Evolutionary conservation across 2,113 vertebrate genomes (phyloP).

Genomic region (Sisor rabdophorus): DNA sequence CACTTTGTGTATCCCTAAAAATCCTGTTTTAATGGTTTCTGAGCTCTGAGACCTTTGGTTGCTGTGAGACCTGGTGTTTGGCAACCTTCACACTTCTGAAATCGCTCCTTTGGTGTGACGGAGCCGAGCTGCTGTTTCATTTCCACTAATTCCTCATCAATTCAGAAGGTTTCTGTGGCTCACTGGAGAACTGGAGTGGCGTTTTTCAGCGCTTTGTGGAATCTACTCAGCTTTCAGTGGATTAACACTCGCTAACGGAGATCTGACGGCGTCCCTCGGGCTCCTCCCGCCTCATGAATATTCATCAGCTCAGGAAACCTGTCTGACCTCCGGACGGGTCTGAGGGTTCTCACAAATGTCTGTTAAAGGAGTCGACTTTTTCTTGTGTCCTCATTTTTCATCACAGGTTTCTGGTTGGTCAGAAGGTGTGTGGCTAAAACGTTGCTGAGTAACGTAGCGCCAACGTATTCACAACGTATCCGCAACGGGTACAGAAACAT

Average conservation of each 20-base stretch:
- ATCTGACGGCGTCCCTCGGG: background rate
- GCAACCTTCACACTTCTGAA: slow-evolving; percentile 19
- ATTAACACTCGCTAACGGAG: slow-evolving; percentile 23
- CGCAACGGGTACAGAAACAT: too few species aligned
- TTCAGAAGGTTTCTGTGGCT: slow-evolving; percentile 17
- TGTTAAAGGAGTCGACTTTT: background rate
- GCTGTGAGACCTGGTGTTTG: slow-evolving; percentile 12
- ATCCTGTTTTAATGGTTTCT: background rate
- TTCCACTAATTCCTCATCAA: slow-evolving; percentile 31
- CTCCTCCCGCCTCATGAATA: background rate
- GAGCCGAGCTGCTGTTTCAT: slow-evolving; percentile 20
- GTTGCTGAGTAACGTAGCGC: background rate
- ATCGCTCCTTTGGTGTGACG: background rate
- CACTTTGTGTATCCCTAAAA: background rate
- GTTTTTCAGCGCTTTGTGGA: background rate
- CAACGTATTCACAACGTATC: too few species aligned
- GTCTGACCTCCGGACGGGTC: background rate
- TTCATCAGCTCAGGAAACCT: slow-evolving; percentile 18
- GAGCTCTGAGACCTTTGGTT: background rate
- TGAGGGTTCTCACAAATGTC: background rate
- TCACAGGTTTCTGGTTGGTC: background rate
- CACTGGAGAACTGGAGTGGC: background rate
- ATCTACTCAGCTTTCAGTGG: slow-evolving; percentile 12
- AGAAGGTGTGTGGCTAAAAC: background rate
- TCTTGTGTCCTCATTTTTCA: background rate